Conservation (phyloP, 1,140 invertebrate genomes). For the Hypsibius dujardini region DNA sequence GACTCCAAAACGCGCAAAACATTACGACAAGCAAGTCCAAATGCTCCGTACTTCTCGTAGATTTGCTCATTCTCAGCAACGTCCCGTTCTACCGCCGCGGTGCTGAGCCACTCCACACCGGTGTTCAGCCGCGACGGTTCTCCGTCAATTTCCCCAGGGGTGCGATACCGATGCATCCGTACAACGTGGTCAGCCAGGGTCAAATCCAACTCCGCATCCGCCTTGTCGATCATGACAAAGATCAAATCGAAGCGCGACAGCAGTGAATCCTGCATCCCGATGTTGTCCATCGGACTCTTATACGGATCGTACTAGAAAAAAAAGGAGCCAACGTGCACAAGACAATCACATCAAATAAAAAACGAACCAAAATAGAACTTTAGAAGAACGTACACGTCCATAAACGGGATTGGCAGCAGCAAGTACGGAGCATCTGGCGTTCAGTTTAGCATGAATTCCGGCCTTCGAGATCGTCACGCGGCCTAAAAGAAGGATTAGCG, state of each 20-base stretch:
- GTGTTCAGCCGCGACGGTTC: conserved; percentile 63
- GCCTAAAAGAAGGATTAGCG: conserved; percentile 33
- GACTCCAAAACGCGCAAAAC: too few species aligned
- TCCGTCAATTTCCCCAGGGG: conserved; percentile 78
- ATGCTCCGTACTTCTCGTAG: conserved; percentile 13
- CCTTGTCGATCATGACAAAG: conserved; percentile 80
- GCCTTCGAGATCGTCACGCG: conserved; percentile 95
- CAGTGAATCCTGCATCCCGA: conserved; percentile 89
- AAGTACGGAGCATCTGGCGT: conserved; percentile 89
- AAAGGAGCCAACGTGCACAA: conserved; percentile 1
- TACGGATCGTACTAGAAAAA: conserved; percentile 78
- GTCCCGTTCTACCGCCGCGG: conserved; percentile 44
- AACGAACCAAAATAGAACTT: too few species aligned
- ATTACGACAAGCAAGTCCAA: background rate
- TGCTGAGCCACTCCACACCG: conserved; percentile 59
- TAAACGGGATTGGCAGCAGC: conserved; percentile 99
- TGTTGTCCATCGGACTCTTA: conserved; percentile 99
- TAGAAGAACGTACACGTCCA: conserved; percentile 48
- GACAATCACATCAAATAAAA: too few species aligned
- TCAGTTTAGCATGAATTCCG: conserved; percentile 90
- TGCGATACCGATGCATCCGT: conserved; percentile 84
- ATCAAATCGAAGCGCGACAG: conserved; percentile 95
- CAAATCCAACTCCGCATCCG: conserved; percentile 72
- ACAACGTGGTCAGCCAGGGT: conserved; percentile 90
- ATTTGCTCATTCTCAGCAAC: conserved; percentile 40